Base-by-base conservation (phyloP, 2,113 vertebrate species). In the Alethe diademata region DNA sequence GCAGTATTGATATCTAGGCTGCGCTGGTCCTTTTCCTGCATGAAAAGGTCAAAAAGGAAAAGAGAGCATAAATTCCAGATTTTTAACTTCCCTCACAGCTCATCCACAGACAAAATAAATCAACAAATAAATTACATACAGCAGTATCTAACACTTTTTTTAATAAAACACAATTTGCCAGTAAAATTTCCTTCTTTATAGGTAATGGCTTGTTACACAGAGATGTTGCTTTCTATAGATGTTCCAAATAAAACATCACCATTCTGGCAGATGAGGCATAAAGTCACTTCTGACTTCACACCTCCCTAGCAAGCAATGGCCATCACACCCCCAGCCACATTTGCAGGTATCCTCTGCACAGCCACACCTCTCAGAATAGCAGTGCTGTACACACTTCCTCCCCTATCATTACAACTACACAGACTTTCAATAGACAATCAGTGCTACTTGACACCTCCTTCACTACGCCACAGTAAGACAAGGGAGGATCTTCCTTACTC, bases 1-100 rank as follows among this genome's bases (percentile, higher is more conserved):
- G 99, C 99, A 97, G 99, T 99, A 98, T 99, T 99, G 93, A 99
- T 98, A 97, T 99, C 99, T 98, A 99, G 98, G 98, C 99, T 99
- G 98, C 99, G 98, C 97, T 99, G 99, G 97, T 99, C 99, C 95
- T 99, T 99, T 98, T 99, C 99, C 99, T 99, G 98, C 96, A 97
- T 38, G 17, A 47, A 75, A 74, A 95, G 76, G 75, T 83, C 69
- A 90, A 83, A 84, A 90, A 56, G 16, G 20, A 38, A 62, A 61
- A 64, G 11, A 64, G 11, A 61, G 4, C 57, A 53, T 20, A 36
- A 89, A 80, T 78, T 69, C 48, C 92, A 86, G 67, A 78, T 65
- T 89, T 87, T 62, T 89, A 69, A 69, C 73, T 95, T 81, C 56
- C 23, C 23, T n/a, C 24, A 73, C 60, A 94, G 50, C 66, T 92